A percentile compares a stretch with the other conserved stretches of the same genome.
phyloP scores from a whole-genome alignment of 2,888 invertebrate genomes.

The Danaus chrysippus region DNA sequence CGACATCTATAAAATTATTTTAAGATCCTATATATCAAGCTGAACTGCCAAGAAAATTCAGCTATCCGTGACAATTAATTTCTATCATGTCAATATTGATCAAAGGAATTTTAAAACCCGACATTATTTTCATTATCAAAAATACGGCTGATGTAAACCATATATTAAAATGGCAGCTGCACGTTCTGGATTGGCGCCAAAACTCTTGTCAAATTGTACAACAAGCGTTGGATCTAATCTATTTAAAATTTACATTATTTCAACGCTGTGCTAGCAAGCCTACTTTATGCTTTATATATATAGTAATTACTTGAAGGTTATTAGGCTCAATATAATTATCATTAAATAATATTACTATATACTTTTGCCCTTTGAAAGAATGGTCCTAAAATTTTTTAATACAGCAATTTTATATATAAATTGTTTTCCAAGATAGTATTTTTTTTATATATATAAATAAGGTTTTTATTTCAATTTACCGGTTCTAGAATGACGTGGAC shows the following conservation, averaged over 20 bases:
- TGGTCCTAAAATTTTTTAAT: too few species aligned
- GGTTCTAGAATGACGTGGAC: conserved; percentile 58
- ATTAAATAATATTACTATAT: too few species aligned
- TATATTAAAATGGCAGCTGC: conserved; percentile 40
- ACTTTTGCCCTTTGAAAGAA: too few species aligned
- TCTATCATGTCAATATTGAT: conserved; percentile 3
- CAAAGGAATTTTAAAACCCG: conserved; percentile 14
- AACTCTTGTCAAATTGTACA: conserved; percentile 33
- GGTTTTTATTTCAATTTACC: conserved; percentile 15
- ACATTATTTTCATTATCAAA: conserved; percentile 37
- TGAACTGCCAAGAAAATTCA: too few species aligned
- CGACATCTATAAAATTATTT: too few species aligned
- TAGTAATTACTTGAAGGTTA: too few species aligned
- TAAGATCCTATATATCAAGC: too few species aligned
- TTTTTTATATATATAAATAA: conserved; percentile 7
- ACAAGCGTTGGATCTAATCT: conserved; percentile 22
- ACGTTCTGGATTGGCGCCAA: conserved; percentile 43
- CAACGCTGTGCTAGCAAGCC: too few species aligned
- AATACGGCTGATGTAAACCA: conserved; percentile 35
- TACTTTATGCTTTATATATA: too few species aligned
- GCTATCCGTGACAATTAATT: background rate
- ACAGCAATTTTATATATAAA: too few species aligned
- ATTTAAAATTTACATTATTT: conserved; percentile 28
- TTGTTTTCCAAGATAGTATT: too few species aligned
- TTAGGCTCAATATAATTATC: too few species aligned